phyloP scores from a whole-genome alignment of 2,888 invertebrate species.

The Desoria tigrina region DNA sequence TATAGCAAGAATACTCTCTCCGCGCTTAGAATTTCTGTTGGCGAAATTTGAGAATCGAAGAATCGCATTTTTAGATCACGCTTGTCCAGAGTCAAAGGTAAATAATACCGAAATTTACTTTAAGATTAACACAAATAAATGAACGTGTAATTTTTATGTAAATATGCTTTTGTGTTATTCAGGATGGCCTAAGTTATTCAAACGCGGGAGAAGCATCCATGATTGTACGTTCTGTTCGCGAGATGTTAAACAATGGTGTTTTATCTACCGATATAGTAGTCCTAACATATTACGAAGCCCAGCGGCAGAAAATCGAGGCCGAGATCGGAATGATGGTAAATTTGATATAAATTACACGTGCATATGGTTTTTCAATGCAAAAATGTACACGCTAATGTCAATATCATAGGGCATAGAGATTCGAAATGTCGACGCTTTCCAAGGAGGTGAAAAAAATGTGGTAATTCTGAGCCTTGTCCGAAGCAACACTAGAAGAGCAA shows the following conservation, averaged over 20 bases:
- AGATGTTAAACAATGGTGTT: background rate
- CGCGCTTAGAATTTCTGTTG: background rate
- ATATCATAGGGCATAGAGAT: background rate
- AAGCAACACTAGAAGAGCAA: background rate
- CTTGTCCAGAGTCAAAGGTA: background rate
- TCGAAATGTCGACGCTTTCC: constrained; percentile 21
- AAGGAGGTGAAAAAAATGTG: constrained; percentile 18
- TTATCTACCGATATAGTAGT: background rate
- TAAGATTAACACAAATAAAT: background rate
- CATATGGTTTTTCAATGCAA: background rate
- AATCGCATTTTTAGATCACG: background rate
- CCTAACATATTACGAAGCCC: constrained; percentile 1
- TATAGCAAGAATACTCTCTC: background rate
- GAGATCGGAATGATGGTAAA: background rate
- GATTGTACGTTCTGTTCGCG: background rate
- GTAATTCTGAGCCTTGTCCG: constrained; percentile 17
- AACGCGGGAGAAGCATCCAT: background rate
- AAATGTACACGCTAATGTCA: too few relatives aligned
- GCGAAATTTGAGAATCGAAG: background rate
- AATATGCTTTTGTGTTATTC: too few relatives aligned
- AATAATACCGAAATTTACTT: background rate
- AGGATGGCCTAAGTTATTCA: background rate
- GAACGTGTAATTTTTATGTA: background rate
- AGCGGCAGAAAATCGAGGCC: background rate
- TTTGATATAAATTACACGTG: too few relatives aligned